Evolutionary conservation across 2,113 vertebrate genomes (phyloP).

Genomic region (Hyperopisus bebe): DNA sequence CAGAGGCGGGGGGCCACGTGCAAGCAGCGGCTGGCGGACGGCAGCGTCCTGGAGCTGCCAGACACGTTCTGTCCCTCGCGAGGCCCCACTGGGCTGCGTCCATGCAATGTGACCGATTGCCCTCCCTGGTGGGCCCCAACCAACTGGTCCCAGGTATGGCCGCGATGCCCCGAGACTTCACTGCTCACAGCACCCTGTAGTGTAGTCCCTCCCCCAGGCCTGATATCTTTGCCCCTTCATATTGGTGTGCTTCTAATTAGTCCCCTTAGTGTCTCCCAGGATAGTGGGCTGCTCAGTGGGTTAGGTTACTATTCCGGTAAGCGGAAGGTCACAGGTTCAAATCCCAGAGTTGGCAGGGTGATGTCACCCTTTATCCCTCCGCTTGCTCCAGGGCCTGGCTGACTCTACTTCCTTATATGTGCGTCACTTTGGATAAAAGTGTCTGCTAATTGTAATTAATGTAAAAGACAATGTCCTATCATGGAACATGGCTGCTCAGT

Average conservation of each 20-base stretch:
- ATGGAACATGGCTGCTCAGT: not conserved
- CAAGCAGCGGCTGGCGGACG: constrained; percentile 83
- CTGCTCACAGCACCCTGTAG: not conserved
- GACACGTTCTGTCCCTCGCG: constrained; percentile 75
- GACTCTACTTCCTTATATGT: not conserved
- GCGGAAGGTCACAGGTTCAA: not conserved
- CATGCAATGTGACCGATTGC: constrained; percentile 70
- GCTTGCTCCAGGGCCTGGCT: not conserved
- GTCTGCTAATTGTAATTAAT: not conserved
- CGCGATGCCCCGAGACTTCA: not conserved
- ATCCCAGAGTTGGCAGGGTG: not conserved
- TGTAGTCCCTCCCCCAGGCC: not conserved
- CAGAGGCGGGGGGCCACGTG: constrained; percentile 69
- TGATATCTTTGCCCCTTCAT: not conserved
- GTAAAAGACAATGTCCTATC: not conserved
- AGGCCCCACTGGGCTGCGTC: constrained; percentile 57
- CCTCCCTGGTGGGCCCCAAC: constrained; percentile 76
- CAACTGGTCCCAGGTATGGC: constrained; percentile 80
- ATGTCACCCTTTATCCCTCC: not conserved
- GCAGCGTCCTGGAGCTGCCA: constrained; percentile 78
- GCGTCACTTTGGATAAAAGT: not conserved
- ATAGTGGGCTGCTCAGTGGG: not conserved
- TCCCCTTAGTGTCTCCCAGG: too few relatives aligned
- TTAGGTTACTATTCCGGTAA: not conserved
- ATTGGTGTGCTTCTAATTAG: not conserved